Evolutionary conservation across 2,888 invertebrate genomes (phyloP), one percentile per base, ranked within the genome.

Genomic region (Melieria omissa): DNA sequence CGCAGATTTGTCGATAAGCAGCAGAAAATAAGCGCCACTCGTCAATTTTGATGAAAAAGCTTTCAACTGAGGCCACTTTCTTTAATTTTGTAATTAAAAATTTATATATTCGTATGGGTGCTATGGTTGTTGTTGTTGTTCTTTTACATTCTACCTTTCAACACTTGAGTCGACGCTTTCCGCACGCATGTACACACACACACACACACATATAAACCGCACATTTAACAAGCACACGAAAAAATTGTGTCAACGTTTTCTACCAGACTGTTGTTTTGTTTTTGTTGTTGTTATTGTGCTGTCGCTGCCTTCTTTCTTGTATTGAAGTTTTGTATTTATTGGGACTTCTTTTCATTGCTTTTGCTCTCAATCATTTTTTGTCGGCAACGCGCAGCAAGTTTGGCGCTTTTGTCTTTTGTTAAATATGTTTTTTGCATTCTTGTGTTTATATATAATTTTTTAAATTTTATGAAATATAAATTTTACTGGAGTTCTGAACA

Each of bases 211-310:
- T 1, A 16, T 16, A 29, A 29, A 29, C 29, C 4, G 7, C 42
- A 61, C 42, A 63, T 46, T 14, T 49, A 54, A 61, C 47, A 47
- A 45, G 14, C 63, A 55, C 62, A 55, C 49, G 12, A 47, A 29
- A 29, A 83, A 82, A 83, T 83, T 82, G 83, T 82, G 82, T 82
- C 82, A 82, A 78, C 77, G 68, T 74, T 72, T 70, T 61, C 60
- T 58, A 14, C 12, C 45, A 45, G 46, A 60, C 16, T 66, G 12
- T 46, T 65, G 61, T 61, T 46, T 46, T 10, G 12, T 52, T 52
- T 10, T 65, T 61, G 55, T 54, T 45, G 44, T 71, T 66, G 41
- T 16, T 14, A 14, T 57, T 55, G 67, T 73, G 65, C 9, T 66
- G 71, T 65, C 65, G 62, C 46, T 60, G 67, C 60, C 42, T 67